Percentiles rank a stretch among this genome's conserved stretches.
Conservation (phyloP, 1,140 invertebrate genomes). For the Gryllus bimaculatus region DNA sequence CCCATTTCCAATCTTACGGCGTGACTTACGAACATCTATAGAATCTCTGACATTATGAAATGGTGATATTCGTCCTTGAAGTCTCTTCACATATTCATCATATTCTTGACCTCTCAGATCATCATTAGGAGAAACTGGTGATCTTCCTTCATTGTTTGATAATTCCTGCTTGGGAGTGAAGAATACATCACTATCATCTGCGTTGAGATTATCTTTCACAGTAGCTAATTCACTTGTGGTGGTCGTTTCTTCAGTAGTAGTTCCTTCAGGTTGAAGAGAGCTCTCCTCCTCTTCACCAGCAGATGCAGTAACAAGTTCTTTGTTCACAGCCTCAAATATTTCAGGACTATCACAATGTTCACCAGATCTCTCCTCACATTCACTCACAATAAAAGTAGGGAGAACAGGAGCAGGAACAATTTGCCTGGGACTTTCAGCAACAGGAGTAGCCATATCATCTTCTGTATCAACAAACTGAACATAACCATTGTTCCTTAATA, state of each 20-base stretch:
- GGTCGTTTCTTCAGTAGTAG: conserved; percentile 26
- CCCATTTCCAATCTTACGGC: conserved; percentile 37
- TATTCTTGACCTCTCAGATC: conserved; percentile 32
- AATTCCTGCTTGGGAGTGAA: conserved; percentile 15
- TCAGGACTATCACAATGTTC: conserved; percentile 13
- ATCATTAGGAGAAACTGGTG: neutral
- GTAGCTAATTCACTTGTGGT: conserved; percentile 29
- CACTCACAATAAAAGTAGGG: conserved; percentile 11
- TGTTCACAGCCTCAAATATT: conserved; percentile 20
- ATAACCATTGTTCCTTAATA: conserved; percentile 53
- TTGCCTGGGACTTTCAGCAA: conserved; percentile 18
- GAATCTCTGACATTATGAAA: conserved; percentile 62
- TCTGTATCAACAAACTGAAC: conserved; percentile 51
- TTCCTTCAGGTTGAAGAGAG: conserved; percentile 30
- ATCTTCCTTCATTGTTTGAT: conserved; percentile 7
- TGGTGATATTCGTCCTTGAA: conserved; percentile 59
- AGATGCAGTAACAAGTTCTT: conserved; percentile 11
- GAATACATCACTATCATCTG: conserved; percentile 21
- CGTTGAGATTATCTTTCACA: conserved; percentile 26
- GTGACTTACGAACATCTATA: conserved; percentile 55
- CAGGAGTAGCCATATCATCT: conserved; percentile 22
- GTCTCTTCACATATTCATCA: conserved; percentile 52
- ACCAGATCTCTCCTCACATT: conserved; percentile 6
- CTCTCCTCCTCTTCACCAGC: conserved; percentile 31
- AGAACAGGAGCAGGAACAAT: neutral